phyloP scores from a whole-genome alignment of 2,113 vertebrate genomes.

The mouse (Mus musculus) region GRCm39 chr2:76048501-76049000 shows the following conservation, averaged over 20 bases:
- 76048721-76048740: neutral
- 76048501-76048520: neutral
- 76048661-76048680: neutral
- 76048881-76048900: neutral
- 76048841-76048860: constrained; percentile 6
- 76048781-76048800: constrained; percentile 28
- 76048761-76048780: neutral
- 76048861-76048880: constrained; percentile 18
- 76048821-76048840: constrained; percentile 20
- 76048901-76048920: constrained; percentile 32
- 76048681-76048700: neutral
- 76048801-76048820: neutral
- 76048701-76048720: too few species aligned
- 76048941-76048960: neutral
- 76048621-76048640: neutral
- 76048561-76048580: neutral
- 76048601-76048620: neutral
- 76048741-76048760: neutral
- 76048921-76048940: constrained; percentile 8
- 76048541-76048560: neutral
- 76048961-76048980: constrained; percentile 23
- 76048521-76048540: neutral
- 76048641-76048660: neutral
- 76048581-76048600: neutral
- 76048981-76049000: constrained; percentile 44